Conservation (phyloP, 2,113 vertebrate genomes). For the Toxotes chatareus region DNA sequence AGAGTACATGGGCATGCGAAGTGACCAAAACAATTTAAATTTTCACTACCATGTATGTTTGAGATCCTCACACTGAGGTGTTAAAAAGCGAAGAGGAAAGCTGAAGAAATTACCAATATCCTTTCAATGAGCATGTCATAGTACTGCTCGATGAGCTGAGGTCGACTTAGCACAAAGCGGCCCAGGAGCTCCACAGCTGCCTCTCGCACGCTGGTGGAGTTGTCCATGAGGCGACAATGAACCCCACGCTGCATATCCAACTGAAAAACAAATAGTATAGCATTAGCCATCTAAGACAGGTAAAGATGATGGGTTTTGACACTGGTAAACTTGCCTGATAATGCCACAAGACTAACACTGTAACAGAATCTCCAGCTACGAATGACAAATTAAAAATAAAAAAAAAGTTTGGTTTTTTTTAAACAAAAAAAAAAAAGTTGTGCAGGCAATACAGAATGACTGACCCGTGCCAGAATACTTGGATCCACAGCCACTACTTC, state of each 20-base stretch:
- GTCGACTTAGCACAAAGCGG: conserved; percentile 95
- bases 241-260: conserved; percentile 98
- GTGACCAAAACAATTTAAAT: not conserved
- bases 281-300: not conserved
- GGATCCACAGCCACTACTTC: conserved; percentile 99
- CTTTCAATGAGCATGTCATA: conserved; percentile 98
- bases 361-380: not conserved
- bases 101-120: conserved; percentile 74
- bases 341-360: not conserved
- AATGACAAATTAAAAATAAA: too few species aligned
- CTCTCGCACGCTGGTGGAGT: conserved; percentile 96
- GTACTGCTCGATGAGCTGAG: conserved; percentile 98
- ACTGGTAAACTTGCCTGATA: not conserved
- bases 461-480: conserved; percentile 97
- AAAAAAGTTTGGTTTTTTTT: too few species aligned
- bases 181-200: conserved; percentile 97
- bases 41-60: not conserved
- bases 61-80: not conserved
- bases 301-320: not conserved
- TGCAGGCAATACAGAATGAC: conserved; percentile 15
- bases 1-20: not conserved
- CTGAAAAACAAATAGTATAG: conserved; percentile 73
- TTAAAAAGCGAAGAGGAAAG: not conserved
- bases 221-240: conserved; percentile 97
- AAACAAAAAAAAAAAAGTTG: not conserved